These are phyloP conservation scores for Dichetophora obliterata DNA, from an alignment of 2,888 invertebrate genomes.

Conservation along the genomic window DNA sequence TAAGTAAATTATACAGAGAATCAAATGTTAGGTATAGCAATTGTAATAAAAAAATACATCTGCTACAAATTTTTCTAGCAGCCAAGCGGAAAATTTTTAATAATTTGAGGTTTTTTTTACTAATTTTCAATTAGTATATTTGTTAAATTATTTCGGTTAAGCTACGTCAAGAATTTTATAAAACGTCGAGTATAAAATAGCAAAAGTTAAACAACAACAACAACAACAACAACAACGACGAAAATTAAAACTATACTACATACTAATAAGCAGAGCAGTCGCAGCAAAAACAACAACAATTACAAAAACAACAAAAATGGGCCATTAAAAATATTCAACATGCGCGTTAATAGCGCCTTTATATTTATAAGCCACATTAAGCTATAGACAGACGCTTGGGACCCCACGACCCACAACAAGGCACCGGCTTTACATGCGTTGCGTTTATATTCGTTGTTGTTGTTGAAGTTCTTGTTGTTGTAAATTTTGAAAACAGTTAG, in stretches of 20 bases:
- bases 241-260: too few relatives aligned
- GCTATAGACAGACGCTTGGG: background rate
- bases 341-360: conserved; percentile 61
- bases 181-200: background rate
- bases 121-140: background rate
- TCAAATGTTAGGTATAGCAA: background rate
- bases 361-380: background rate
- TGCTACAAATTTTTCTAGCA: background rate
- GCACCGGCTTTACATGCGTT: conserved; percentile 17
- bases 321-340: conserved; percentile 45
- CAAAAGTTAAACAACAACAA: background rate
- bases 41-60: background rate
- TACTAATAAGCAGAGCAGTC: background rate
- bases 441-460: background rate
- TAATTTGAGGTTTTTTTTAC: background rate
- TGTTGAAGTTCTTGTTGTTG: conserved; percentile 9
- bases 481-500: conserved; percentile 13
- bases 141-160: background rate
- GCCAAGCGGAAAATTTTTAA: background rate
- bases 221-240: too few relatives aligned
- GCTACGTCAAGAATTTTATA: background rate
- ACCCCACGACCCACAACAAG: conserved; percentile 20
- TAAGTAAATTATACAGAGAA: background rate
- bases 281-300: background rate
- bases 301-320: background rate